Evolutionary conservation across 2,797 vertebrate species (phyloP).

Genomic region (Tadarida brasiliensis): DNA sequence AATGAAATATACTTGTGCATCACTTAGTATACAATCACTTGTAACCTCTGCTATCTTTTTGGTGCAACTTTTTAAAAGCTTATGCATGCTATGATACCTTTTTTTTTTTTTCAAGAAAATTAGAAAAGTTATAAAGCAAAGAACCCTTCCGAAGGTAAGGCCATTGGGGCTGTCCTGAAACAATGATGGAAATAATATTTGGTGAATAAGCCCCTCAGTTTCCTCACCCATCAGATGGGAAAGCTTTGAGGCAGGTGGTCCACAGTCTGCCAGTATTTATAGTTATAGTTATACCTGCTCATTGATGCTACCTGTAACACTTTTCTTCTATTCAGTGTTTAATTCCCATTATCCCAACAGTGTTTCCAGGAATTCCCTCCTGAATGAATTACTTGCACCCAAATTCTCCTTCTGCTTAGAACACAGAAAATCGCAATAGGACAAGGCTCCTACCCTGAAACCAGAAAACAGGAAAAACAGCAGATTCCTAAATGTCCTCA

Average conservation of each 20-base stretch:
- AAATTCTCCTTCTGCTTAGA: background rate
- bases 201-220: background rate
- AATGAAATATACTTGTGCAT: background rate
- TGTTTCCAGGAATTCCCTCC: background rate
- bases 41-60: background rate
- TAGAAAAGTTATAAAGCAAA: background rate
- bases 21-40: background rate
- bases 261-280: background rate
- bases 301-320: too few relatives aligned
- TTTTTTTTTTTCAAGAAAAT: background rate
- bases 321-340: background rate
- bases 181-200: background rate
- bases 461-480: background rate
- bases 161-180: background rate
- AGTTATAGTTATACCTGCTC: background rate
- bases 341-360: background rate
- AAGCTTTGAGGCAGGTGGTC: background rate
- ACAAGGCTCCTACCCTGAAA: background rate
- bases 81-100: background rate
- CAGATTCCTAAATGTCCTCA: background rate
- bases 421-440: background rate
- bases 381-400: background rate
- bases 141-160: background rate
- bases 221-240: background rate
- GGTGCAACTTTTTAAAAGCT: background rate